Evolutionary conservation across 1,140 invertebrate genomes (phyloP).

Genomic region (Pectinophora gossypiella): DNA sequence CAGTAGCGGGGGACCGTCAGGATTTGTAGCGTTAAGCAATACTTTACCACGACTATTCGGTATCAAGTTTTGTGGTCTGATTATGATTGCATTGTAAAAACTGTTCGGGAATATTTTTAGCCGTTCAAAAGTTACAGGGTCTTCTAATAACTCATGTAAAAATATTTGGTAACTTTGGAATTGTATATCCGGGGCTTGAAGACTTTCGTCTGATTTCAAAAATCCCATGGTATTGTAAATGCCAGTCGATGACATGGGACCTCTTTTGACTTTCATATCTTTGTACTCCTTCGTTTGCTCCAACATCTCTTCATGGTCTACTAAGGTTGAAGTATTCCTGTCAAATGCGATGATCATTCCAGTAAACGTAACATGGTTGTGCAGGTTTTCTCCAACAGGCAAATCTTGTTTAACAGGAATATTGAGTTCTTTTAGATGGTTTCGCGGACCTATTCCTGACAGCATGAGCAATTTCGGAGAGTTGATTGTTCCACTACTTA

Average conservation of each 20-base stretch:
- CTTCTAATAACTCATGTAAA: background rate
- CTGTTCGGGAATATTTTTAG: background rate
- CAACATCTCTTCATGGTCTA: background rate
- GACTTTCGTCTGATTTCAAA: background rate
- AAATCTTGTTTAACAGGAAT: too few relatives aligned
- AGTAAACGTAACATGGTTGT: too few relatives aligned
- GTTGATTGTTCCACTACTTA: too few relatives aligned
- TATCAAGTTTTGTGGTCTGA: constrained; percentile 64
- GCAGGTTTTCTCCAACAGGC: too few relatives aligned
- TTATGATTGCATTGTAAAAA: background rate
- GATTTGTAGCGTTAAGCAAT: constrained; percentile 65
- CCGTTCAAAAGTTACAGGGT: too few relatives aligned
- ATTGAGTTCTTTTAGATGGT: too few relatives aligned
- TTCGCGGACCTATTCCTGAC: too few relatives aligned
- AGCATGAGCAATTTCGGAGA: too few relatives aligned
- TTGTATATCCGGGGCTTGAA: background rate
- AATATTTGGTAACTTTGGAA: background rate
- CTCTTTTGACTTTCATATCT: background rate
- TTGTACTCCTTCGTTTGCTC: background rate
- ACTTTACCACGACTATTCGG: constrained; percentile 74
- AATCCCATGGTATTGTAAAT: background rate
- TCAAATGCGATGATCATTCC: too few relatives aligned
- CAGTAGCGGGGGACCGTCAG: constrained; percentile 75
- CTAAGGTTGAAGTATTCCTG: too few relatives aligned
- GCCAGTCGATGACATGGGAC: background rate